A percentile compares a stretch with the other conserved stretches of the same genome.
phyloP scores from a whole-genome alignment of 2,888 invertebrate genomes.

The Strigamia crassipes region DNA sequence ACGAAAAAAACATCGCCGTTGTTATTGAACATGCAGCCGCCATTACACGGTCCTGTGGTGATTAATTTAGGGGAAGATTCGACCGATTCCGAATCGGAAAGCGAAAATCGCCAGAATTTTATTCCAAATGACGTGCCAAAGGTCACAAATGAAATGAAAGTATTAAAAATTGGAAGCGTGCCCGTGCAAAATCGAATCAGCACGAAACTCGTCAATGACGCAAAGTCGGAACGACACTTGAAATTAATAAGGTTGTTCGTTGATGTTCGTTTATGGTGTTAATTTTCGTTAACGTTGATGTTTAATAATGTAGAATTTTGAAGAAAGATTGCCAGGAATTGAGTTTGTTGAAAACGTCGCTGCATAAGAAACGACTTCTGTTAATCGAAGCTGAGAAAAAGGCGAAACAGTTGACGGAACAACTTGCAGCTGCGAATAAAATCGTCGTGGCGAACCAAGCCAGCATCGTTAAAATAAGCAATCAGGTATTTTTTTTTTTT shows the following conservation, averaged over 20 bases:
- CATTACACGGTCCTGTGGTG: constrained; percentile 49
- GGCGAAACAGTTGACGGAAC: constrained; percentile 44
- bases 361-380: constrained; percentile 11
- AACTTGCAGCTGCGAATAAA: constrained; percentile 46
- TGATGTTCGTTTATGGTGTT: background rate
- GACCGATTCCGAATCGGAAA: constrained; percentile 48
- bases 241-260: background rate
- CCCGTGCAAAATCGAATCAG: background rate
- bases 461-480: background rate
- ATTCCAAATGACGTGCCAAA: background rate
- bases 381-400: constrained; percentile 45
- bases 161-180: background rate
- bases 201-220: background rate
- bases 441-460: constrained; percentile 44
- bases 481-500: background rate
- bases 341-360: background rate
- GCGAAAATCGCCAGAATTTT: background rate
- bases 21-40: constrained; percentile 26
- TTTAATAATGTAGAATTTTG: background rate
- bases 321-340: constrained; percentile 28
- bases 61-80: constrained; percentile 50
- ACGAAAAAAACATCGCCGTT: background rate
- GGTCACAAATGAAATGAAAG: background rate
- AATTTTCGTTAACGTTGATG: background rate
- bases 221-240: background rate